These are phyloP conservation scores for Lepidocolaptes lacrymiger DNA, from an alignment of 2,797 vertebrate genomes.

Conservation along the genomic window DNA sequence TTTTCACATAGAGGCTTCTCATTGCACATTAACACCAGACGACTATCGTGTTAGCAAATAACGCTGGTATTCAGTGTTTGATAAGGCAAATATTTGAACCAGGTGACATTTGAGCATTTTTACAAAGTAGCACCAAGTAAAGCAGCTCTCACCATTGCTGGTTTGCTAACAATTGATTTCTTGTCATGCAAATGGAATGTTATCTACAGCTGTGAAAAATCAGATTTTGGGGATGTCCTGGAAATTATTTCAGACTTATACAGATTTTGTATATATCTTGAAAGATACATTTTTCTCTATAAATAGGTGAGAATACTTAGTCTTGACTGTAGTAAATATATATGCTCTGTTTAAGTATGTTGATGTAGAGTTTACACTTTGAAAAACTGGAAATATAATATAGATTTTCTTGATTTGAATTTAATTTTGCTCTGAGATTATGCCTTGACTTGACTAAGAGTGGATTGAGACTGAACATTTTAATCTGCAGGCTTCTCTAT, in stretches of 20 bases:
- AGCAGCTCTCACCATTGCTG: neutral
- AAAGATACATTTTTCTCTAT: neutral
- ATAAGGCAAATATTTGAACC: slow-evolving; percentile 62
- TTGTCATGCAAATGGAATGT: slow-evolving; percentile 37
- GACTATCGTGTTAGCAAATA: slow-evolving; percentile 42
- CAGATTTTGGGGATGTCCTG: neutral
- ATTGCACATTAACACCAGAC: slow-evolving; percentile 27
- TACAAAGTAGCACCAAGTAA: neutral
- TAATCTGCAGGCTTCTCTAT: neutral
- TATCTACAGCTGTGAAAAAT: neutral
- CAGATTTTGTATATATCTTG: neutral
- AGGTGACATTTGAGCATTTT: slow-evolving; percentile 24
- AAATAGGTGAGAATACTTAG: neutral
- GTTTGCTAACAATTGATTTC: slow-evolving; percentile 10
- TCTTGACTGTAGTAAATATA: neutral
- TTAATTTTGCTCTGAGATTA: neutral
- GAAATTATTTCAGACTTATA: neutral
- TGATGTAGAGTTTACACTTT: neutral
- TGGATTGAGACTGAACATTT: neutral
- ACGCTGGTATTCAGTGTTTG: slow-evolving; percentile 23
- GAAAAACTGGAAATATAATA: neutral
- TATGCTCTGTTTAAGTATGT: neutral
- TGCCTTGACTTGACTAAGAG: neutral
- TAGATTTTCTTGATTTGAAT: neutral
- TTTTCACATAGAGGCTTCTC: neutral